Percentiles rank a stretch among this genome's conserved stretches.
Evolutionary conservation across 2,888 invertebrate species (phyloP).

Genomic region (Drosophila hamatofila): DNA sequence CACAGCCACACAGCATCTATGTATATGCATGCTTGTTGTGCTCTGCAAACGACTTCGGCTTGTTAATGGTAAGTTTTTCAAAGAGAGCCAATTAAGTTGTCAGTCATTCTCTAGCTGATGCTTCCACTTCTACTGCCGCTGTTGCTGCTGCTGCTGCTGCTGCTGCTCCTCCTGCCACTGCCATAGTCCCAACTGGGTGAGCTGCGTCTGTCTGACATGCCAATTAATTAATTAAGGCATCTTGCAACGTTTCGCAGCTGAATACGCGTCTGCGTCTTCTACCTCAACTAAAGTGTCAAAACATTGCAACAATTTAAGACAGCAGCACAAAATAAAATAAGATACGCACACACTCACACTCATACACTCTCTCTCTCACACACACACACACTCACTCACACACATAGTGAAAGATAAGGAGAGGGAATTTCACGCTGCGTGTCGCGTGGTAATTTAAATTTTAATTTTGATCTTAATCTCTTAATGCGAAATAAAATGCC

Average conservation of each 20-base stretch:
- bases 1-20: background rate
- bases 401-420: background rate
- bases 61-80: constrained; percentile 75
- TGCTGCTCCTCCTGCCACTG: constrained; percentile 5
- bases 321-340: constrained; percentile 4
- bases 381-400: constrained; percentile 11
- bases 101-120: constrained; percentile 75
- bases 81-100: constrained; percentile 83
- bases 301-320: constrained; percentile 65
- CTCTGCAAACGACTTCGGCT: constrained; percentile 44
- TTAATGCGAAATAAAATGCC: constrained; percentile 85
- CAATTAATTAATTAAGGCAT: constrained; percentile 72
- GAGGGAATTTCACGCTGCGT: constrained; percentile 53
- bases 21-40: constrained; percentile 10
- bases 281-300: constrained; percentile 46
- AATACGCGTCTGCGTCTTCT: constrained; percentile 24
- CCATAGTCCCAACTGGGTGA: constrained; percentile 23
- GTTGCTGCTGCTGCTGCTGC: background rate
- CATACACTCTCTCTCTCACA: constrained; percentile 2
- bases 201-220: constrained; percentile 43
- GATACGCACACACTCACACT: constrained; percentile 2
- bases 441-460: constrained; percentile 84
- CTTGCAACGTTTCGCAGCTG: constrained; percentile 47
- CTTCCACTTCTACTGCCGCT: constrained; percentile 24
- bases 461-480: constrained; percentile 85